Conservation (phyloP, 2,113 vertebrate species). For the Elanoides forficatus region DNA sequence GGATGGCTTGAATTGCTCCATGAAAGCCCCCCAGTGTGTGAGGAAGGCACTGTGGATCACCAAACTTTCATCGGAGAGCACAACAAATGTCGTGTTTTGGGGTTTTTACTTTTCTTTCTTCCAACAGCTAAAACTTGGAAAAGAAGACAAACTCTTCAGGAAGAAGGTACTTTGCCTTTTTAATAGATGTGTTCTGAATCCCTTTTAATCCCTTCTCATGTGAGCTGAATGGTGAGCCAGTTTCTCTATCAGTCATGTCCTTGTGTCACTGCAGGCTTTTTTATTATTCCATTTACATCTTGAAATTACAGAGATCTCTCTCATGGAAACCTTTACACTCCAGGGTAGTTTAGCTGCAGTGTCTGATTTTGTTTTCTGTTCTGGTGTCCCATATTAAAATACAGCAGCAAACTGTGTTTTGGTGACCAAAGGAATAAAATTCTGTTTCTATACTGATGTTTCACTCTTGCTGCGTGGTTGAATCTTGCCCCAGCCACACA, state of each 20-base stretch:
- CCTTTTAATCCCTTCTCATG: neutral
- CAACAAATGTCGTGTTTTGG: neutral
- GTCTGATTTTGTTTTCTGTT: neutral
- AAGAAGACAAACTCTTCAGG: slow-evolving; percentile 76
- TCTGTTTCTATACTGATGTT: neutral
- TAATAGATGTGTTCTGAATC: neutral
- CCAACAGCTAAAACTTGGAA: slow-evolving; percentile 68
- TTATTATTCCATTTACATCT: neutral
- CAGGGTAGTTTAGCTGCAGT: neutral
- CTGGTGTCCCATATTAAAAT: neutral
- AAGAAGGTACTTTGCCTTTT: slow-evolving; percentile 68
- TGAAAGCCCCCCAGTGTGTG: neutral
- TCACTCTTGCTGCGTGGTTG: neutral
- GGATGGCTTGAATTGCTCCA: neutral
- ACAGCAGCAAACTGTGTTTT: neutral
- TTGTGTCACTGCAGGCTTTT: neutral
- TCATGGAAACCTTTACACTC: neutral
- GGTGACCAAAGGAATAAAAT: neutral
- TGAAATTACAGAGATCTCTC: neutral
- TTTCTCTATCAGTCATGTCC: neutral
- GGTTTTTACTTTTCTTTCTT: slow-evolving; percentile 35
- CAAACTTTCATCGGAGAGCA: neutral
- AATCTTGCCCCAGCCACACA: neutral
- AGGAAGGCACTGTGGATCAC: neutral
- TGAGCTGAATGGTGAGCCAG: neutral